A percentile compares a stretch with the other conserved stretches of the same genome.
Conservation (phyloP, 2,888 invertebrate species). For the Drosophila phalerata region DNA sequence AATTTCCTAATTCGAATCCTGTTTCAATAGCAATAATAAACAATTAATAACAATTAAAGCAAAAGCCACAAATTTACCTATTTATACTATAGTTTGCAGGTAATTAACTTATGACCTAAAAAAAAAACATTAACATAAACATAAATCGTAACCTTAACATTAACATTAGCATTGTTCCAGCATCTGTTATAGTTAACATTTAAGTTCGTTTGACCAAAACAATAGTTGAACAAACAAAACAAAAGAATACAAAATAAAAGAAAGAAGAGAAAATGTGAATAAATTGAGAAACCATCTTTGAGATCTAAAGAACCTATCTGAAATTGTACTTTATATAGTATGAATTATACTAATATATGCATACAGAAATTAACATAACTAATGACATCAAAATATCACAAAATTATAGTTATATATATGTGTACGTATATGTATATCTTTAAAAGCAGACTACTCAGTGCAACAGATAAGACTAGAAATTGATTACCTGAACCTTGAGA, state of each 20-base stretch:
- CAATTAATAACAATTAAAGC: conserved; percentile 37
- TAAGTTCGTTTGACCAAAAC: conserved; percentile 50
- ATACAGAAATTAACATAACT: conserved; percentile 23
- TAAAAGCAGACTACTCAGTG: conserved; percentile 78
- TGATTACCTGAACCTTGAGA: conserved; percentile 80
- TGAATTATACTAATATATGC: conserved; percentile 24
- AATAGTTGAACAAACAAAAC: conserved; percentile 22
- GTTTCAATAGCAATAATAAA: conserved; percentile 43
- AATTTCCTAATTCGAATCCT: conserved; percentile 53
- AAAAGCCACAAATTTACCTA: conserved; percentile 65
- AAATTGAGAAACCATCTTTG: conserved; percentile 16
- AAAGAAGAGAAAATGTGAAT: conserved; percentile 6
- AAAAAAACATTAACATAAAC: conserved; percentile 30
- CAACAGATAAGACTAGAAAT: conserved; percentile 80
- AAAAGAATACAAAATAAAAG: neutral
- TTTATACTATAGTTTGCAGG: conserved; percentile 61
- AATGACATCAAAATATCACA: conserved; percentile 20
- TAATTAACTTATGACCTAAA: conserved; percentile 45
- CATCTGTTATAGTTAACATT: conserved; percentile 50
- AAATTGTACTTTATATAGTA: conserved; percentile 57
- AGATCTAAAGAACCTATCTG: conserved; percentile 44
- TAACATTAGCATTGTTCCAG: conserved; percentile 38
- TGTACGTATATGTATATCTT: conserved; percentile 37
- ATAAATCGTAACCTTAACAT: conserved; percentile 15
- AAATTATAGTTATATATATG: conserved; percentile 34